Evolutionary conservation across 2,113 vertebrate species (phyloP), one percentile per base, ranked within the genome.

Genomic region (Anoplopoma fimbria): DNA sequence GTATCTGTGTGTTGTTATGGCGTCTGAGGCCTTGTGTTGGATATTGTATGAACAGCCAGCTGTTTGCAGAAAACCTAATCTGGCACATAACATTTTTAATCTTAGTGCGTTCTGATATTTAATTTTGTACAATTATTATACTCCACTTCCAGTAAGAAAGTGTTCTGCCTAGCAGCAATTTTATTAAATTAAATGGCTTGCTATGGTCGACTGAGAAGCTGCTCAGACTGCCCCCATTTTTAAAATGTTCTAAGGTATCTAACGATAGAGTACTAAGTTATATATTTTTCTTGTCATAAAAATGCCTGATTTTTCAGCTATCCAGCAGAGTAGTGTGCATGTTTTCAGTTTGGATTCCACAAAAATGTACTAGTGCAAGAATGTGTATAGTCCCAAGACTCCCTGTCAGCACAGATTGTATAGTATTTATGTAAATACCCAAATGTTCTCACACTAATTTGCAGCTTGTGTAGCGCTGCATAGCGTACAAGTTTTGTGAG

Each of bases 371-470:
- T 74, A 62, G 23, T 33, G 36, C 36, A 55, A n/a, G 19, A 57
- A 15, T n/a, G 53, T 13, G 42, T 73, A 7, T 27, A 55, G 61
- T 69, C 34, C 73, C 25, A 69, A 75, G 69, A 58, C 65, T 57
- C 14, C 0, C 23, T 61, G 47, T 61, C 67, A 72, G 42, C 51
- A n/a, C 42, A 72, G 61, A 57, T 75, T 81, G 53, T 71, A 49
- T 23, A 33, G 53, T 33, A 57, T 19, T 33, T n/a, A n/a, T n/a
- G n/a, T n/a, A n/a, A n/a, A n/a, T n/a, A 69, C 21, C 68, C 33
- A 69, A 68, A 84, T 68, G 53, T 82, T 69, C 47, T 65, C 51
- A 15, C 6, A 61, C 29, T 77, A 71, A 65, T 77, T 75, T 64
- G 8, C 67, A 72, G 31, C 53, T 10, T 60, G 0, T 79, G 42